Percentiles rank a stretch among this genome's conserved stretches.
phyloP scores from a whole-genome alignment of 2,888 invertebrate species.

The Acleris literana region DNA sequence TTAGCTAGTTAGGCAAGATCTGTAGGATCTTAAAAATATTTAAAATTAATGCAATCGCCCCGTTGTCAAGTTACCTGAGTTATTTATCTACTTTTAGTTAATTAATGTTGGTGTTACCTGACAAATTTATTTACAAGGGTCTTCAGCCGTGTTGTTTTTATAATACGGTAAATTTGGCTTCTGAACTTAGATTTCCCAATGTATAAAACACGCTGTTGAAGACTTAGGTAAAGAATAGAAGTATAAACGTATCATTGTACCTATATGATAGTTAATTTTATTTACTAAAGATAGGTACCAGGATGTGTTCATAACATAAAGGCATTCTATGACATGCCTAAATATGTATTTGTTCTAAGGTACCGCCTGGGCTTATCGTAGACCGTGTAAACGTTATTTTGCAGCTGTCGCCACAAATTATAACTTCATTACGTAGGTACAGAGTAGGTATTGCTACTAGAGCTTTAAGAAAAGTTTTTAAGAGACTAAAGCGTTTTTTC shows the following conservation, averaged over 20 bases:
- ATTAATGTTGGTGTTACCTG: background rate
- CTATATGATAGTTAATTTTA: conserved; percentile 31
- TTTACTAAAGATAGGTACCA: conserved; percentile 52
- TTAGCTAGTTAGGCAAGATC: background rate
- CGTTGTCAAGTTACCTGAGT: background rate
- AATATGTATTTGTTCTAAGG: conserved; percentile 43
- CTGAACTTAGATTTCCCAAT: too few relatives aligned
- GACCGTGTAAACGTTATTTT: conserved; percentile 45
- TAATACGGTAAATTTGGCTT: too few relatives aligned
- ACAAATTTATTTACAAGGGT: conserved; percentile 8
- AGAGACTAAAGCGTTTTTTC: too few relatives aligned
- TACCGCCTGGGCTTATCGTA: conserved; percentile 53
- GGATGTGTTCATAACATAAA: conserved; percentile 56
- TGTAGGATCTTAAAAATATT: too few relatives aligned
- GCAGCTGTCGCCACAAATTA: conserved; percentile 30
- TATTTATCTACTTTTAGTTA: background rate
- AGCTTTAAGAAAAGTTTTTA: background rate
- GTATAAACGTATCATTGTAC: conserved; percentile 29
- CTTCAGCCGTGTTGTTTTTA: too few relatives aligned
- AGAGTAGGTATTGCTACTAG: conserved; percentile 22
- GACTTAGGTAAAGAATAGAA: background rate
- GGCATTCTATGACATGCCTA: conserved; percentile 64
- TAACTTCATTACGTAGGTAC: conserved; percentile 26
- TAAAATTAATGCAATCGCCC: too few relatives aligned
- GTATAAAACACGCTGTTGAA: too few relatives aligned